Base-by-base conservation (phyloP, 2,113 vertebrate species). In the Brachyhypopomus gauderio region DNA sequence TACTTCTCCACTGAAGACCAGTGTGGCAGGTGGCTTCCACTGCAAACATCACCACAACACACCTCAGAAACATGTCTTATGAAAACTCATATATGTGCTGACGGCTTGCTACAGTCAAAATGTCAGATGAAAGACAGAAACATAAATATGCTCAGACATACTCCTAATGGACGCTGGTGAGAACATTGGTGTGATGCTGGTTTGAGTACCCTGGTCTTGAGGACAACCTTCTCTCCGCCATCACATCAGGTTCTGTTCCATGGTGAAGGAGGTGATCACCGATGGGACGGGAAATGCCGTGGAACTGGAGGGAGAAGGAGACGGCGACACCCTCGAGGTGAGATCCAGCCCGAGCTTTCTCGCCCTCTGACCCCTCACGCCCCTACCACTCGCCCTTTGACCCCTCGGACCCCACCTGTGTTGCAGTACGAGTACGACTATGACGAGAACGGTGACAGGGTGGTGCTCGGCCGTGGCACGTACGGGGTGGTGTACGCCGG, bases 1-100 rank as follows among this genome's bases (percentile, higher is more conserved):
- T 99, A 95, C 90, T 98, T 98, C 91, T 98, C 97, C 84, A 98
- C 95, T 0, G 95, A 98, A 92, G 92, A 93, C 45, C 97, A 96
- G 2, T 97, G 97, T 71, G 95, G 88, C 86, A 95, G 97, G 97
- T 99, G 83, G 95, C 25, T 27, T n/a, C 9, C 20, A 38, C 34
- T 38, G 17, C 8, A 16, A 45, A 55, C 23, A 19, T 9, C 30
- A 30, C 3, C 30, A n/a, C n/a, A n/a, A n/a, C n/a, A n/a, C n/a
- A n/a, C 4, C 12, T 38, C 22, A 27, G 45, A 25, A 55, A 25
- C 23, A 14, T 55, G 23, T 25, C 23, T 72, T 27, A 16, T 70
- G n/a, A 52, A 48, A 72, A 25, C 19, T 22, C 30, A 72, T 19
- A 75, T 9, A 38, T 58, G n/a, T 3, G 3, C n/a, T 25, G 22